Percentiles rank a stretch among this genome's conserved stretches.
Evolutionary conservation across 2,113 vertebrate genomes (phyloP).

Genomic region (Natator depressus): DNA sequence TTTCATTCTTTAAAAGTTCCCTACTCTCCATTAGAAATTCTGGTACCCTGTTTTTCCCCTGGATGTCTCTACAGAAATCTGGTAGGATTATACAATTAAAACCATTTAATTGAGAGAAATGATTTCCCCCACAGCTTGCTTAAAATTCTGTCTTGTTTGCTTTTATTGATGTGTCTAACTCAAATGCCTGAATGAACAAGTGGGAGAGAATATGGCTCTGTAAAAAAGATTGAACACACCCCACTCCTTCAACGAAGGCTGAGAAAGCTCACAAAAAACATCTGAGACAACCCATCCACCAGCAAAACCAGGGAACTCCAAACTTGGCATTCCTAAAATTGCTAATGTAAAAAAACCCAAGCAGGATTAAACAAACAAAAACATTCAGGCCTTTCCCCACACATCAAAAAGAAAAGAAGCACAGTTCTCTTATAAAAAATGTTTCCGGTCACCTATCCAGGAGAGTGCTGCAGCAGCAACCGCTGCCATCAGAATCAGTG

Average conservation of each 20-base stretch:
- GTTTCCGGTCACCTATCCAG: background rate
- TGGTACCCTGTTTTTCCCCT: constrained; percentile 5
- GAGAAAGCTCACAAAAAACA: background rate
- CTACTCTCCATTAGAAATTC: background rate
- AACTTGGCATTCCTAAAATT: background rate
- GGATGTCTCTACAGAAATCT: background rate
- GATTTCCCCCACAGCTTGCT: constrained; percentile 40
- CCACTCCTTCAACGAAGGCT: background rate
- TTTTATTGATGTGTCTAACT: constrained; percentile 35
- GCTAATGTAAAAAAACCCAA: background rate
- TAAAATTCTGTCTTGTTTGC: constrained; percentile 55
- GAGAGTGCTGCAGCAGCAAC: background rate
- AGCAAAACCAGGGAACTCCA: background rate
- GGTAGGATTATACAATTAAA: constrained; percentile 18
- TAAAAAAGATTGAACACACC: background rate
- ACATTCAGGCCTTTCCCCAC: background rate
- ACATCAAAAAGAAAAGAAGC: background rate
- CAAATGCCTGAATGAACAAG: constrained; percentile 14
- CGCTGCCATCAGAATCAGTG: too few relatives aligned
- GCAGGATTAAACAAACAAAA: background rate
- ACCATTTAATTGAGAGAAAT: background rate
- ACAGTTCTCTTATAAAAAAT: background rate
- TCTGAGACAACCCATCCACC: background rate
- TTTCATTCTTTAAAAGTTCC: background rate
- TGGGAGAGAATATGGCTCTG: rapidly evolving